phyloP scores from a whole-genome alignment of 2,113 vertebrate species.

The Numenius arquata region DNA sequence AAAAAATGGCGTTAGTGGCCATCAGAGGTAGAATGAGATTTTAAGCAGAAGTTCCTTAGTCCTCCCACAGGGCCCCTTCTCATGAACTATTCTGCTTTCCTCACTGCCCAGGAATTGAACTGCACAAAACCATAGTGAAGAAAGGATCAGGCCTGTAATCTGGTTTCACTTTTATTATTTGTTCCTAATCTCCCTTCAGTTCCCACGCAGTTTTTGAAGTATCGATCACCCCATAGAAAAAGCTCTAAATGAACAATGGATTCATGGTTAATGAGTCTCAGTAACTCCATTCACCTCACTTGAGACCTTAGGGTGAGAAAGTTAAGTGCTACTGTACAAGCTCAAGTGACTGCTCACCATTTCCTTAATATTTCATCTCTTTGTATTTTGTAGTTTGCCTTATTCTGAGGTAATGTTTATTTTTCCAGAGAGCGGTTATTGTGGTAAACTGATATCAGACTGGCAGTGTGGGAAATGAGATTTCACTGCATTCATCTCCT shows the following conservation, averaged over 20 bases:
- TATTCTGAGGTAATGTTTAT: constrained; percentile 48
- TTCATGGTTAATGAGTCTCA: constrained; percentile 26
- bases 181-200: background rate
- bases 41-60: background rate
- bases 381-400: constrained; percentile 7
- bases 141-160: background rate
- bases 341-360: constrained; percentile 37
- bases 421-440: constrained; percentile 8
- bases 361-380: constrained; percentile 57
- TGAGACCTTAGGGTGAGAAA: constrained; percentile 16
- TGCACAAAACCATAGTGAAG: background rate
- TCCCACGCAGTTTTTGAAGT: background rate
- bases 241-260: constrained; percentile 21
- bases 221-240: background rate
- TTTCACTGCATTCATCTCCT: background rate
- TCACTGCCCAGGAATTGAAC: background rate
- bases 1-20: background rate
- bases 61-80: background rate
- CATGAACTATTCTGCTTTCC: background rate
- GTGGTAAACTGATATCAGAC: constrained; percentile 33
- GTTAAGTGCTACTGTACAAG: constrained; percentile 39
- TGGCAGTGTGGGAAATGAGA: constrained; percentile 19
- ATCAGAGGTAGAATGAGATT: background rate
- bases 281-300: background rate
- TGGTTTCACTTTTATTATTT: background rate